Evolutionary conservation across 2,113 vertebrate species (phyloP).

Genomic region (Oenanthe melanoleuca): DNA sequence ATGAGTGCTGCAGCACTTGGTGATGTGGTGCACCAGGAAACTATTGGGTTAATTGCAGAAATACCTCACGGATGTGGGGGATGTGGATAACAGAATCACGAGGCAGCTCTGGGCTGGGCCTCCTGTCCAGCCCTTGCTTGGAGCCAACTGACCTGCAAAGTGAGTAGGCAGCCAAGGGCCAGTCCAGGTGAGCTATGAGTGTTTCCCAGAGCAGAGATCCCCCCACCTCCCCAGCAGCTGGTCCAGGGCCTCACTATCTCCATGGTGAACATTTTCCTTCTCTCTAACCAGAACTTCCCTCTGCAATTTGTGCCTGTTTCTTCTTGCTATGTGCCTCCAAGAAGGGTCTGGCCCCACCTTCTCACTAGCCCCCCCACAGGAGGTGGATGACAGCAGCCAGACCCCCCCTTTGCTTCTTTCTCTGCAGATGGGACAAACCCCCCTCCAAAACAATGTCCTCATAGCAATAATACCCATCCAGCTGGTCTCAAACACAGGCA

Average conservation of each 20-base stretch:
- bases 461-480: background rate
- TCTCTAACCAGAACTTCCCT: background rate
- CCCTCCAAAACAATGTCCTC: background rate
- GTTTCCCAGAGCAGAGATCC: background rate
- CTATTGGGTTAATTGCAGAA: background rate
- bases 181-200: background rate
- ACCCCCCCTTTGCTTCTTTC: background rate
- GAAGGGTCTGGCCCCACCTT: background rate
- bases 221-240: background rate
- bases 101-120: background rate
- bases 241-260: background rate
- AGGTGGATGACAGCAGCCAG: background rate
- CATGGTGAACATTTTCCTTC: background rate
- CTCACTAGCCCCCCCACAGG: fast-evolving
- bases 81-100: background rate
- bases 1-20: background rate
- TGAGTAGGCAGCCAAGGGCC: background rate
- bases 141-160: background rate
- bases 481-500: background rate
- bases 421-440: background rate
- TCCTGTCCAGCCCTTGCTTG: background rate
- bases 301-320: background rate
- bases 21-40: background rate
- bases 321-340: background rate
- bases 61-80: background rate